Conservation (phyloP, 1,140 invertebrate species). For the Uloborus diversus region DNA sequence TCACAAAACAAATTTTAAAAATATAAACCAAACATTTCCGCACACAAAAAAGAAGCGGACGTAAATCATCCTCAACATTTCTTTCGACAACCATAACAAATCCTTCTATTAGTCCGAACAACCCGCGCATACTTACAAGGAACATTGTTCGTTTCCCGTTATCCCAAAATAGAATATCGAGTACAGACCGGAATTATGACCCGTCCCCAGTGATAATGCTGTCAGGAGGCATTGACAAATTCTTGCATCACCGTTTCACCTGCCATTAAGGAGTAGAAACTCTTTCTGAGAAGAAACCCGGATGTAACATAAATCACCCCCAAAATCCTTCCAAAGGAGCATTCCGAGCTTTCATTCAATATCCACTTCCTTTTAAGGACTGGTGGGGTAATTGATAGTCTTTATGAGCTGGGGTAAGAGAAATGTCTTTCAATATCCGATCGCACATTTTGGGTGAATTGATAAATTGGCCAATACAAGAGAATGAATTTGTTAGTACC, state of each 20-base stretch:
- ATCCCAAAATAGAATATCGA: conserved; percentile 16
- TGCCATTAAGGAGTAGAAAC: conserved; percentile 17
- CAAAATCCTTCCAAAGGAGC: not conserved
- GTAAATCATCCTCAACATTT: too few species aligned
- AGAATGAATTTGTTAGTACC: too few species aligned
- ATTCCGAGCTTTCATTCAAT: not conserved
- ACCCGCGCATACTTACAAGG: not conserved
- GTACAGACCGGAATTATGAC: not conserved
- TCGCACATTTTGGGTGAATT: too few species aligned
- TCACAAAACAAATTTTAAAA: not conserved
- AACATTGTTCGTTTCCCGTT: not conserved
- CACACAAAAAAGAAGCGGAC: too few species aligned
- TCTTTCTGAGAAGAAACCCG: not conserved
- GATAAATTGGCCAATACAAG: too few species aligned
- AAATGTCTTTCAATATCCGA: not conserved
- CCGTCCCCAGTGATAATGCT: conserved; percentile 31
- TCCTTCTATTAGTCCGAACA: too few species aligned
- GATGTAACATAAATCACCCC: conserved; percentile 2
- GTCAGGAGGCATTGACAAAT: conserved; percentile 39
- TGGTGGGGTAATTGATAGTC: not conserved
- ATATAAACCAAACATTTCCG: too few species aligned
- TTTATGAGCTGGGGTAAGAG: not conserved
- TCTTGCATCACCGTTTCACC: conserved; percentile 11
- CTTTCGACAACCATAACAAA: not conserved
- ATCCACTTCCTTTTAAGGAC: not conserved